Conservation (phyloP, 2,113 vertebrate genomes). For the Corythornis madagascariensis region DNA sequence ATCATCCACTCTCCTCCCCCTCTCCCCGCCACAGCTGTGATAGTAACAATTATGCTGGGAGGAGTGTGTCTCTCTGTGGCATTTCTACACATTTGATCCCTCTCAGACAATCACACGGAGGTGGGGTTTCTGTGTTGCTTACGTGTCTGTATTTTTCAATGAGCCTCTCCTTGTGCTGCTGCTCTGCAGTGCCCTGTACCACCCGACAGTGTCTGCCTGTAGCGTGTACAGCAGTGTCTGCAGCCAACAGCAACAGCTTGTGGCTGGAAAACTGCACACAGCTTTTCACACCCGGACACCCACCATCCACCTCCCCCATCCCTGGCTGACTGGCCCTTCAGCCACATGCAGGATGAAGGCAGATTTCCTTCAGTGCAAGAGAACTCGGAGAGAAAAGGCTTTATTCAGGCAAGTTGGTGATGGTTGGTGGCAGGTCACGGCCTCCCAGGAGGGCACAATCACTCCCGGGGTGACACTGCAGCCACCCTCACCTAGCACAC, state of each 20-base stretch:
- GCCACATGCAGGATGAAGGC: rapidly evolving
- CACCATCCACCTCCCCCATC: rapidly evolving
- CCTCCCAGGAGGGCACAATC: background rate
- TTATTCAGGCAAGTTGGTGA: rapidly evolving
- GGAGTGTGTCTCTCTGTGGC: background rate
- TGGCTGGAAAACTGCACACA: background rate
- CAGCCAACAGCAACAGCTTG: background rate
- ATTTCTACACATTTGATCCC: background rate
- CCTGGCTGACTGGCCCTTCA: rapidly evolving
- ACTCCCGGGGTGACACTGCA: rapidly evolving
- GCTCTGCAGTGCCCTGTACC: background rate
- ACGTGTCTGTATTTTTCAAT: background rate
- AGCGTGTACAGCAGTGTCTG: rapidly evolving
- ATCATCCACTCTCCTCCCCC: slow-evolving; percentile 37
- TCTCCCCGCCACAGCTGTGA: background rate
- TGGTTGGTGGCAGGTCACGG: background rate
- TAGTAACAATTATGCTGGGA: slow-evolving; percentile 4
- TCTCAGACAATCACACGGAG: background rate
- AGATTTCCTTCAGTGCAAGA: background rate
- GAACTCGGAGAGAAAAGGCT: background rate
- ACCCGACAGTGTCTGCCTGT: background rate
- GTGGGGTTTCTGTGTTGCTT: slow-evolving; percentile 42
- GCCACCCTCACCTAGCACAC: rapidly evolving
- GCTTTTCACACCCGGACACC: background rate
- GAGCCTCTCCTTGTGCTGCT: background rate